Conservation (phyloP, 1,140 invertebrate species). For the Lasioglossum baleicum region DNA sequence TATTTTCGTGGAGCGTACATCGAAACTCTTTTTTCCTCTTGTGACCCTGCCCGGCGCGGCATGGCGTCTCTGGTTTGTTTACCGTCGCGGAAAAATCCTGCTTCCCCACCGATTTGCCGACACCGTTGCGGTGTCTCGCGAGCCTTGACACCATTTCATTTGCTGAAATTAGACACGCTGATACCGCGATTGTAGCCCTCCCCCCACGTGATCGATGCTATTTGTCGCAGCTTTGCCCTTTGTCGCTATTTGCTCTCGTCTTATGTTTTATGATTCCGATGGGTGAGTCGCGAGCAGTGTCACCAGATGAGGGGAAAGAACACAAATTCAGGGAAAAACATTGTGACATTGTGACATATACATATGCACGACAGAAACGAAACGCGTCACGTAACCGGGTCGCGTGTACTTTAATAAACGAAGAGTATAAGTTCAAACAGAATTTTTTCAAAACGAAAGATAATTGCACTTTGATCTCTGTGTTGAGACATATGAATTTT, state of each 20-base stretch:
- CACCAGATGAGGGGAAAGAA: too few species aligned
- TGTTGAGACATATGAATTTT: too few species aligned
- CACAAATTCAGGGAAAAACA: too few species aligned
- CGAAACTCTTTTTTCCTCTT: not conserved
- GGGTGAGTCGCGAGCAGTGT: too few species aligned
- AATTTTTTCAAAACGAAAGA: too few species aligned
- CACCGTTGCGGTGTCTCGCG: not conserved
- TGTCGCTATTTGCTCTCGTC: not conserved
- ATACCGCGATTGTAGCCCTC: not conserved
- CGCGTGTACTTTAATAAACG: too few species aligned
- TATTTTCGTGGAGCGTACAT: conserved; percentile 9
- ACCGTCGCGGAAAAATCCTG: not conserved
- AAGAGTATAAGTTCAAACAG: too few species aligned
- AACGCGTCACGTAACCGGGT: too few species aligned
- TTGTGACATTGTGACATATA: too few species aligned
- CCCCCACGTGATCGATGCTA: not conserved
- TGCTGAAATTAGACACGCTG: not conserved
- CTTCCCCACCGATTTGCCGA: not conserved
- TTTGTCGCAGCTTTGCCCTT: not conserved
- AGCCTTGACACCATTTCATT: conserved; percentile 23
- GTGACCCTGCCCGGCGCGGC: not conserved
- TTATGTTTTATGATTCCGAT: not conserved
- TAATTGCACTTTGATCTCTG: too few species aligned
- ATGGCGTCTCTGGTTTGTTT: not conserved
- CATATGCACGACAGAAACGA: too few species aligned